Base-by-base conservation (phyloP, 2,797 vertebrate genomes). In the Pachyuromys duprasi region DNA sequence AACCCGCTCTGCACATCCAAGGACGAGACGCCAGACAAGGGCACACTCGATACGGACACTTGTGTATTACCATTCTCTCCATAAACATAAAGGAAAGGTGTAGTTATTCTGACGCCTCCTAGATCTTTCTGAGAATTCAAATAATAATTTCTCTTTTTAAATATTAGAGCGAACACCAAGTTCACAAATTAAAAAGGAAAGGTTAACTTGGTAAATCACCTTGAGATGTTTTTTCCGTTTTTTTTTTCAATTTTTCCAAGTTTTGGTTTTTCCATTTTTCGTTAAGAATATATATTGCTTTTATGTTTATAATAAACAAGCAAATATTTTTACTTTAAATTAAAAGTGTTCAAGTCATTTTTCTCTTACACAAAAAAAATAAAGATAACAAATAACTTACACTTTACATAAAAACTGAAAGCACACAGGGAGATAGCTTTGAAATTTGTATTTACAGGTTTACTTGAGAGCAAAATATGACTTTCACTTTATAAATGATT, bases 401-500 rank as follows among this genome's bases (percentile, higher is more conserved):
- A 69, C 84, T 3, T 70, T 13, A 22, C 0, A 80, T 81, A 53
- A 94, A 84, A 95, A 79, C 1, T 5, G 5, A 97, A 91, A 24
- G 80, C 65, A 96, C 84, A 97, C 24, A 74, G 26, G 39, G 12
- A 60, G 13, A 78, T 55, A 62, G n/a, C 83, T 95, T 86, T 81
- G 88, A 24, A 78, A 65, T 84, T 96, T 91, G 84, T 95, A 94
- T 80, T 93, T 88, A 93, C 83, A 92, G 96, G 49, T 92, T 97
- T 0, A 90, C 2, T 79, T 94, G 55, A 92, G 82, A 62, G 62
- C 95, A 98, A 86, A 94, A 94, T 60, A 33, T 22, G 67, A 90
- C 4, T 75, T 24, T 76, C 60, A 96, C 0, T 70, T 67, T 57
- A 6, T 49, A 49, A 49, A 49, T 65, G 31, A 92, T 57, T 87